Base-by-base conservation (phyloP, 2,888 invertebrate genomes). In the Cryptophagus acutangulus region DNA sequence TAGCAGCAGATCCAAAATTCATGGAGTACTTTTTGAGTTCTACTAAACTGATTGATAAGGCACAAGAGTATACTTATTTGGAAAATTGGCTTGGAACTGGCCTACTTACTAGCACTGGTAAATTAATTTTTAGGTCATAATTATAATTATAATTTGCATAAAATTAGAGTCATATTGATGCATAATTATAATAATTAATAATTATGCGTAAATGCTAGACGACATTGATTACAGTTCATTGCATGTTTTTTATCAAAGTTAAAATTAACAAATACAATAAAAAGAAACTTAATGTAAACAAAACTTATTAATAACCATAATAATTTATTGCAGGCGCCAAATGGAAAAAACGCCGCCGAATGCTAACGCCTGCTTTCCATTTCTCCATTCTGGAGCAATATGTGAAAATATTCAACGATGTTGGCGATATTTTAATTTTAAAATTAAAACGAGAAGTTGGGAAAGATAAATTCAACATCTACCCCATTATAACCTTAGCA, bases 391-490 rank as follows among this genome's bases (percentile, higher is more conserved):
- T 55, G 12, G 54, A 54, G 20, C 18, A 41, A 24, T 53, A 46
- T 31, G 33, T 51, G 17, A 43, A 37, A 9, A 24, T 43, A 17
- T 49, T 87, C 58, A 77, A 84, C 54, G 75, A 74, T 38, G 80
- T 82, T 46, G 72, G 77, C 14, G 65, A 69, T 25, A 69, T 78
- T 14, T 69, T 87, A 35, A 62, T 77, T 0, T 61, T 74, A 1
- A 78, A 78, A 54, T 62, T 86, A 13, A 56, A 58, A 14, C 28
- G 44, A 6, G 52, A 62, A 31, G 63, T 65, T 0, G 52, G 66
- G 18, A 70, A 66, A 17, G 73, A 69, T 43, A 55, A 64, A 52
- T 14, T 56, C 34, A 52, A 59, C 42, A 41, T 58, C 12, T 52
- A 51, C 40, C 48, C 51, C 4, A 54, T 43, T 25, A 50, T 58